Conservation (phyloP, 2,888 invertebrate species). For the Leucoptera coffeella region DNA sequence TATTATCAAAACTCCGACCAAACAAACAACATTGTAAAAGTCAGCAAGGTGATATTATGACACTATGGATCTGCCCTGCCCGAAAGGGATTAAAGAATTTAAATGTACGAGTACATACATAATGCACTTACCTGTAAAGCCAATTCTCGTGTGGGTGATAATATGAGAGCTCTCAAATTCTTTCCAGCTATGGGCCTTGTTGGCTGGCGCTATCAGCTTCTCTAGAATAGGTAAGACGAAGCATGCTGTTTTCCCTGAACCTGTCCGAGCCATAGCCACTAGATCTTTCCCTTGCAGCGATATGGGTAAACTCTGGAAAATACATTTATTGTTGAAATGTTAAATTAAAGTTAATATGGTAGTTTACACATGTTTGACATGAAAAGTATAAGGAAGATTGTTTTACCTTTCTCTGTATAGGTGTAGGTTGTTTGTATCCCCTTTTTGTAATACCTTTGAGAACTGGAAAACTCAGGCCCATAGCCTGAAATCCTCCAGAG, state of each 20-base stretch:
- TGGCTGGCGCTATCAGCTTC: constrained; percentile 66
- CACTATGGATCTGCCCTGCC: too few relatives aligned
- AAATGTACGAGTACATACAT: too few relatives aligned
- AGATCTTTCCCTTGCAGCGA: constrained; percentile 92
- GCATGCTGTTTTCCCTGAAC: constrained; percentile 98
- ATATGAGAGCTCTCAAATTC: constrained; percentile 81
- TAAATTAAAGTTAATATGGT: not conserved
- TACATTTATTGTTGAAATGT: not conserved
- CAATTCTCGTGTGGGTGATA: constrained; percentile 96
- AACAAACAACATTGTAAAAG: too few relatives aligned
- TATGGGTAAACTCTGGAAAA: constrained; percentile 79
- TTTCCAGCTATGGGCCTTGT: constrained; percentile 68
- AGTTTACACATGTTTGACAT: not conserved
- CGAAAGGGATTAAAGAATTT: too few relatives aligned
- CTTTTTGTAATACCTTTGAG: constrained; percentile 85
- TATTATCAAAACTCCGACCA: too few relatives aligned
- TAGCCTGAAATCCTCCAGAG: constrained; percentile 87
- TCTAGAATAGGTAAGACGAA: constrained; percentile 96
- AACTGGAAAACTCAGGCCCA: constrained; percentile 77
- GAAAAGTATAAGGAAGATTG: too few relatives aligned
- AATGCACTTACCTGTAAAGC: constrained; percentile 71
- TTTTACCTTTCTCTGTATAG: constrained; percentile 91
- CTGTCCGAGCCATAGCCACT: constrained; percentile 99
- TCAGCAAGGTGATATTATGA: too few relatives aligned
- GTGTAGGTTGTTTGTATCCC: constrained; percentile 96